Evolutionary conservation across 2,888 invertebrate genomes (phyloP).

Genomic region (Ditylenchus weischeri): DNA sequence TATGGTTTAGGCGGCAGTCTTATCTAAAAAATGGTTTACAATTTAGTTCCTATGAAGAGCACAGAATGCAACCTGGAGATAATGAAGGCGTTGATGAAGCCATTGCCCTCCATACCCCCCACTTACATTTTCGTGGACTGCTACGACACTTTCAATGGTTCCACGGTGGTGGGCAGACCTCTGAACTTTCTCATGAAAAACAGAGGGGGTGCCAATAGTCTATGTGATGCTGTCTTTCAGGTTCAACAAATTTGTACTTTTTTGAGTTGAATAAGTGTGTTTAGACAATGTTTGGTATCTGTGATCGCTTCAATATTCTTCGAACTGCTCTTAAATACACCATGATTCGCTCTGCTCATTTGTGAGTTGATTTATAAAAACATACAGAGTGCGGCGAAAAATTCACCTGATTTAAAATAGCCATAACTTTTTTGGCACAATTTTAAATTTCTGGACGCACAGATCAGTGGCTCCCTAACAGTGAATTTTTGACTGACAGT

Average conservation of each 20-base stretch:
- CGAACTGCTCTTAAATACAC: conserved; percentile 19
- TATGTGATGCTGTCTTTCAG: conserved; percentile 29
- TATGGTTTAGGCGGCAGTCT: too few relatives aligned
- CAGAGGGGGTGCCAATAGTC: conserved; percentile 19
- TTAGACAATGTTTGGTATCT: conserved; percentile 29
- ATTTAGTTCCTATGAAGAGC: conserved; percentile 24
- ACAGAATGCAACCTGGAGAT: conserved; percentile 17
- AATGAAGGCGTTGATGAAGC: conserved; percentile 16
- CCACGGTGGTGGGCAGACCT: conserved; percentile 21
- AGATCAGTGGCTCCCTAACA: too few relatives aligned
- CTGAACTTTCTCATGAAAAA: conserved; percentile 22
- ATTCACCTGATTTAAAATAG: not conserved
- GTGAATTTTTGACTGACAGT: too few relatives aligned
- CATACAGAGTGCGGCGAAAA: too few relatives aligned
- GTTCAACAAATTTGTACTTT: not conserved
- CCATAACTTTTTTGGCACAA: too few relatives aligned
- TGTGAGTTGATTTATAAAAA: not conserved
- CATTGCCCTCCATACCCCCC: conserved; percentile 21
- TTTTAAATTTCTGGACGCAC: too few relatives aligned
- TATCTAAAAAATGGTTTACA: too few relatives aligned
- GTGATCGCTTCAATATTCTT: conserved; percentile 25
- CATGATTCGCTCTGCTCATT: conserved; percentile 19
- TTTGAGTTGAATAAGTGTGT: not conserved
- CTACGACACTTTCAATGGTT: conserved; percentile 20
- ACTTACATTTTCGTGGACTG: conserved; percentile 24